Evolutionary conservation across 2,113 vertebrate genomes (phyloP), one percentile per base, ranked within the genome.

Genomic region (Paratilapia polleni): DNA sequence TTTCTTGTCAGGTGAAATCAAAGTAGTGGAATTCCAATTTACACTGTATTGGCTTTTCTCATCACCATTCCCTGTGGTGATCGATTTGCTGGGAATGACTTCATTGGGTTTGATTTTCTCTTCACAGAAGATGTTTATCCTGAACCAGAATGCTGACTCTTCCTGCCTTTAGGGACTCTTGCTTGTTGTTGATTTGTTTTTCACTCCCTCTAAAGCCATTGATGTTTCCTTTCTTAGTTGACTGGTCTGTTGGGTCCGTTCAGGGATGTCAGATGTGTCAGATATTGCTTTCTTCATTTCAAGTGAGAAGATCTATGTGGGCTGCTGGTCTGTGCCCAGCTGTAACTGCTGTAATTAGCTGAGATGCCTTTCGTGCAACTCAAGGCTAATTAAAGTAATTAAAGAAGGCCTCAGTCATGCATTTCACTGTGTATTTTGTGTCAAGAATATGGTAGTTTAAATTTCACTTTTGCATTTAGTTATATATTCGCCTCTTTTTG

Each of bases 91-190:
- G 24, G 56, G 58, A 83, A 82, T 52, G 22, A 82, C 79, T 78
- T 82, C 58, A 85, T 76, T 68, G 77, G 28, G 26, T 84, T 88
- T 75, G 81, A 86, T 89, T 91, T 86, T 81, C 62, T 81, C 60
- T 88, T 59, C 6, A 54, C 49, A 43, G 38, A 84, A 77, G 77
- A 80, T 47, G 68, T 61, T 12, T 34, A 31, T 64, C 36, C 28
- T 47, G 47, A 74, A 43, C 47, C 81, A 85, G 43, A 83, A 15
- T 84, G 91, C 90, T 92, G 92, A 93, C 83, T 81, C 56, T 11
- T 59, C 78, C 62, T 80, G 14, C 34, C 87, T 77, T 28, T 2
- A 17, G 83, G 88, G 87, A 81, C 77, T 20, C 73, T 70, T 58
- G 75, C 49, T 81, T 63, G 77, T 88, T 85, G 84, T 73, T 61